Conservation (phyloP, 2,888 invertebrate species). For the Dryomyza anilis region DNA sequence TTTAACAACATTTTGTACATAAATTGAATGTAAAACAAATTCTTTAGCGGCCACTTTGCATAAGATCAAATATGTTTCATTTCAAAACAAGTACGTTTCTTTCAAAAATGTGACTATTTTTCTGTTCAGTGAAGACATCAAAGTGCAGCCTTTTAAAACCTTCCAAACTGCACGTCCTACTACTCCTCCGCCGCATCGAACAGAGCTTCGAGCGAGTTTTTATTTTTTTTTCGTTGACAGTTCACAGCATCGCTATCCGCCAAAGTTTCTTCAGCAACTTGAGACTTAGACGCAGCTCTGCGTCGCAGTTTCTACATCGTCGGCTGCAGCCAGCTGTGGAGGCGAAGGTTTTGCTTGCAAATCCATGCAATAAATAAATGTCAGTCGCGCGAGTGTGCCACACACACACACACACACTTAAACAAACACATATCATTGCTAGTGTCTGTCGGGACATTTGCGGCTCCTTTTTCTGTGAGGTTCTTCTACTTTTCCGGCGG, state of each 20-base stretch:
- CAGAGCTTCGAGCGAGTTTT: background rate
- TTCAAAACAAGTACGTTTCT: too few species aligned
- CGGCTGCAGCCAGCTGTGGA: background rate
- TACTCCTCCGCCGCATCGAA: background rate
- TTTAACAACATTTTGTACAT: too few species aligned
- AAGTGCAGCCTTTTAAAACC: background rate
- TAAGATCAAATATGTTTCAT: too few species aligned
- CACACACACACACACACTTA: background rate
- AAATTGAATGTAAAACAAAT: too few species aligned
- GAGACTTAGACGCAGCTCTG: background rate
- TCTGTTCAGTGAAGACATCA: too few species aligned
- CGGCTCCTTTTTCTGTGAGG: too few species aligned
- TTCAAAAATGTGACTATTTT: too few species aligned
- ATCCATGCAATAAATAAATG: constrained; percentile 42
- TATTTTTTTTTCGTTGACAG: constrained; percentile 8
- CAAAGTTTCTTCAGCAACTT: background rate
- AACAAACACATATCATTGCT: background rate
- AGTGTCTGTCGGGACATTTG: too few species aligned
- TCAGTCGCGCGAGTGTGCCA: constrained; percentile 33
- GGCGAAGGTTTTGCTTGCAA: constrained; percentile 29
- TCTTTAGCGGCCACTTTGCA: too few species aligned
- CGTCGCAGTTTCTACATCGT: background rate
- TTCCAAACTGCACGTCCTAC: background rate
- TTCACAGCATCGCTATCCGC: background rate
- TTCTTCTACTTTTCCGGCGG: constrained; percentile 6